Base-by-base conservation (phyloP, 53 echinoderm and acorn worm genomes). In the Antedon mediterranea region DNA sequence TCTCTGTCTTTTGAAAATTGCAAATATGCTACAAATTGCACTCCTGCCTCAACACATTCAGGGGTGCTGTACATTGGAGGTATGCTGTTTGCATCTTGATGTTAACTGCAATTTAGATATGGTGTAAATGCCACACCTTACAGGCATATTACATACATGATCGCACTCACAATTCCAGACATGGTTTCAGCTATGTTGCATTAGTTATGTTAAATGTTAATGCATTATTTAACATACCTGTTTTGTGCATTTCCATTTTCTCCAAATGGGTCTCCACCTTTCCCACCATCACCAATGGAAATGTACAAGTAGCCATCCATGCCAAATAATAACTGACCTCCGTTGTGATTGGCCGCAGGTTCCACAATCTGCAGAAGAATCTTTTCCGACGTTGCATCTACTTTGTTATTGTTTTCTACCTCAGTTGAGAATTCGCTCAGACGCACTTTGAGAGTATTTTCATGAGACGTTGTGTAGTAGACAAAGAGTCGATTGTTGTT, bases 301-400 rank as follows among this genome's bases (percentile, higher is more conserved):
- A 87, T 87, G 82, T 89, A 90, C 79, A 97, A 75, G 76, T 85
- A 92, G 30, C 92, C 92, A 74, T 97, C 86, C 4, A 34, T 29
- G 26, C 87, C 92, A 85, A 97, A 97, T 32, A 92, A 80, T 28
- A 92, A 71, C 31, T 87, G 89, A 28, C 97, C 97, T 18, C 97
- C 97, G 71, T 97, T 97, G 74, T 97, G 97, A 75, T 97, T 97
- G n/a, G 87, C 85, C 33, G 86, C 87, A 4, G 97, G 97, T 34
- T 92, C 75, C 4, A 86, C 84, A 29, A 87, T 87, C 30, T 92
- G 79, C 20, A 97, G 34, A 42, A 97, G 77, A 14, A 92, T 42
- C 32, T 83, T 80, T 79, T 97, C 97, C 27, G 88, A 79, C 18
- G 76, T 43, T 32, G 79, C 37, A 77, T 97, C 82, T 28, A 89